Evolutionary conservation across 2,888 invertebrate genomes (phyloP).

Genomic region (Nebria brevicollis): DNA sequence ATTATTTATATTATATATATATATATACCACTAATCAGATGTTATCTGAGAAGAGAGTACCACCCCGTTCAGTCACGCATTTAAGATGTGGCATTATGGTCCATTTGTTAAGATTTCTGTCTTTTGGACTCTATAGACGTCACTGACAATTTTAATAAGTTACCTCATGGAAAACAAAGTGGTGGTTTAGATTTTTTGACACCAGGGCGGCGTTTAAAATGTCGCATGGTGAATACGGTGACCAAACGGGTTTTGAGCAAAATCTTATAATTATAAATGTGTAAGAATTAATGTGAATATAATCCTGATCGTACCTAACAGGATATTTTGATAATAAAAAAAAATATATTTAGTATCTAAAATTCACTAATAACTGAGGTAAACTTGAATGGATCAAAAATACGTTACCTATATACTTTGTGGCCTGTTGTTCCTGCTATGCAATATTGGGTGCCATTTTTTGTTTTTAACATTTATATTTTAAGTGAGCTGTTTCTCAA

Average conservation of each 20-base stretch:
- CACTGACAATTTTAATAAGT: no score
- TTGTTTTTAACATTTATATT: constrained; percentile 1
- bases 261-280: neutral
- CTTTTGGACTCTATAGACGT: no score
- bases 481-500: neutral
- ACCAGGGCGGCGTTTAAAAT: neutral
- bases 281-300: neutral
- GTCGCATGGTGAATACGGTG: neutral
- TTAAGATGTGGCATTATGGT: no score
- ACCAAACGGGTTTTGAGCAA: neutral
- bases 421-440: constrained; percentile 30
- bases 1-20: neutral
- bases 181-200: no score
- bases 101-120: no score
- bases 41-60: neutral
- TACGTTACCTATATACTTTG: constrained; percentile 39
- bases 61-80: neutral
- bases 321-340: neutral
- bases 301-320: constrained; percentile 4
- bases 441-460: constrained; percentile 39
- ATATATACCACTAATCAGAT: neutral
- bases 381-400: constrained; percentile 36
- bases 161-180: no score
- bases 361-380: constrained; percentile 18
- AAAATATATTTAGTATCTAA: neutral